phyloP scores from a whole-genome alignment of 1,140 invertebrate species.

The Ridgeia piscesae region DNA sequence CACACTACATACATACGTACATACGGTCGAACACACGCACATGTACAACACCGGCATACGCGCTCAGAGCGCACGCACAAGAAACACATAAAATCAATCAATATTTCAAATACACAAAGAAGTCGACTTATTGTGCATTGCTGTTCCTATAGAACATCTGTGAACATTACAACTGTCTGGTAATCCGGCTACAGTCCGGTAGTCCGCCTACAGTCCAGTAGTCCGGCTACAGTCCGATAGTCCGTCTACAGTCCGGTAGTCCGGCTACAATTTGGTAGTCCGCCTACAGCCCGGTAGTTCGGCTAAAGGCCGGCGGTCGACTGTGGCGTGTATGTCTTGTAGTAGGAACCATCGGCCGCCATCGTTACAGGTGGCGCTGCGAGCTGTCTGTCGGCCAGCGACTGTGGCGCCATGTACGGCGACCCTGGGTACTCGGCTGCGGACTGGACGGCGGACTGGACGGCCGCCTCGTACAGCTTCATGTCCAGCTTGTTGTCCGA shows the following conservation, averaged over 20 bases:
- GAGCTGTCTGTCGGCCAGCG: background rate
- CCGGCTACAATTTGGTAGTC: background rate
- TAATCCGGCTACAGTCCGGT: background rate
- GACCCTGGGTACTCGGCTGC: background rate
- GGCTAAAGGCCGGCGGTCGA: conserved; percentile 40
- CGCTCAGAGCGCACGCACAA: background rate
- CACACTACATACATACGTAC: conserved; percentile 22
- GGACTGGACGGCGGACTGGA: conserved; percentile 30
- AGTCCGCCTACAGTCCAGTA: background rate
- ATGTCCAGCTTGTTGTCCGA: conserved; percentile 52
- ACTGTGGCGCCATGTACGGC: background rate
- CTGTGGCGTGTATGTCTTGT: conserved; percentile 51
- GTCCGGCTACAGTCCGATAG: background rate
- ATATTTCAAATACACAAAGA: conserved; percentile 37
- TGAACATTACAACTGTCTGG: too few relatives aligned
- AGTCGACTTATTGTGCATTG: conserved; percentile 11
- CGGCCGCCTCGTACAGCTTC: conserved; percentile 48
- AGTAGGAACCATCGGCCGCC: conserved; percentile 40
- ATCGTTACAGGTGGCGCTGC: background rate
- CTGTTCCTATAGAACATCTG: background rate
- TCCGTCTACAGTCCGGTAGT: background rate
- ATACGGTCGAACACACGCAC: conserved; percentile 24
- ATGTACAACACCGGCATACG: background rate
- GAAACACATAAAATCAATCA: conserved; percentile 28
- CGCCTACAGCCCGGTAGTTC: background rate